These are phyloP conservation scores for Pyxicephalus adspersus DNA, from an alignment of 2,113 vertebrate genomes.

Conservation along the genomic window DNA sequence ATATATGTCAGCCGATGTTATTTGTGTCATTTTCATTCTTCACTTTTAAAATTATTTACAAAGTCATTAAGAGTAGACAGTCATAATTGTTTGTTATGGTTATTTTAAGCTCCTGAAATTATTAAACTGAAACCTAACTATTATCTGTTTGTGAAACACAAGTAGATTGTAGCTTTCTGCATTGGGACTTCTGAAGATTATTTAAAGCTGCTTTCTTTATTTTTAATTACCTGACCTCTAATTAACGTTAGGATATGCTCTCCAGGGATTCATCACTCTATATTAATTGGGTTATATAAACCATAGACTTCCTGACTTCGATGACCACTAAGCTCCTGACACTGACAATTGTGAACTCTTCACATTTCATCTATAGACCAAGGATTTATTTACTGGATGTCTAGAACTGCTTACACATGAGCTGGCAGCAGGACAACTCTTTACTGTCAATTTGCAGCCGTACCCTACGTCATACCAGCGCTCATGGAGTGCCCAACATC, in stretches of 20 bases:
- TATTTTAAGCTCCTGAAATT: no score
- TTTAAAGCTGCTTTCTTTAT: conserved; percentile 19
- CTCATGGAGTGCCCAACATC: conserved; percentile 55
- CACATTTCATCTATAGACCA: background rate
- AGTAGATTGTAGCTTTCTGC: background rate
- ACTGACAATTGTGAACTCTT: background rate
- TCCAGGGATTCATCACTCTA: conserved; percentile 8
- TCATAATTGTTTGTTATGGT: no score
- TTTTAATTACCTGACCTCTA: conserved; percentile 43
- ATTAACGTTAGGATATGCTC: conserved; percentile 32
- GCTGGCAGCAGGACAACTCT: conserved; percentile 20
- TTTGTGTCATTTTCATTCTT: no score
- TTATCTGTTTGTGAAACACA: background rate
- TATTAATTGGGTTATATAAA: conserved; percentile 36
- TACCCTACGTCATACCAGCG: conserved; percentile 48
- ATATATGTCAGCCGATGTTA: no score
- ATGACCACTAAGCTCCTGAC: background rate
- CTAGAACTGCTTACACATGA: background rate
- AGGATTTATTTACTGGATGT: background rate
- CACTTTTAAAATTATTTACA: no score
- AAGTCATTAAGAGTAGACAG: no score
- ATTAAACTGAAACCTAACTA: background rate
- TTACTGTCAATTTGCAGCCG: conserved; percentile 46
- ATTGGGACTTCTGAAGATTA: conserved; percentile 8
- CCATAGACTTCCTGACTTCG: background rate